Evolutionary conservation across 2,113 vertebrate species (phyloP).

Genomic region (Gambusia holbrooki): DNA sequence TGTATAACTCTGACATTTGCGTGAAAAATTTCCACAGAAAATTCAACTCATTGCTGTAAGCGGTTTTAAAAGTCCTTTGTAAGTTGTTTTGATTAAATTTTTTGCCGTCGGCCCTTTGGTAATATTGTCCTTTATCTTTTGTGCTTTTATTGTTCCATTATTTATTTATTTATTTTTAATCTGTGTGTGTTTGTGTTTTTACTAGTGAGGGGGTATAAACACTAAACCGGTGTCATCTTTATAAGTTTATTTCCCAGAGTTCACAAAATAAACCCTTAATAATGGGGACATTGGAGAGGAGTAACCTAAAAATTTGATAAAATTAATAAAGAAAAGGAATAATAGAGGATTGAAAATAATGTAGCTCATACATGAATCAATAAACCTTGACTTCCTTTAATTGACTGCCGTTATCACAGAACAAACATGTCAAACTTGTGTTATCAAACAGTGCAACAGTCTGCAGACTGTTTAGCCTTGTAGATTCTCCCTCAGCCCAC

Average conservation of each 20-base stretch:
- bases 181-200: neutral
- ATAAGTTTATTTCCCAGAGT: too few relatives aligned
- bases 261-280: too few relatives aligned
- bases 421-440: conserved; percentile 51
- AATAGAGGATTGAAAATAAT: neutral
- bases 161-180: neutral
- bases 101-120: neutral
- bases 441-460: conserved; percentile 48
- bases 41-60: conserved; percentile 43
- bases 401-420: conserved; percentile 19
- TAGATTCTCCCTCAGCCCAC: conserved; percentile 72
- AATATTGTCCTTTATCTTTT: neutral
- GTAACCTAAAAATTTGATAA: neutral
- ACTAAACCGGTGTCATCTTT: neutral
- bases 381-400: neutral
- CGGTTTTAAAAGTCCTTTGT: conserved; percentile 61
- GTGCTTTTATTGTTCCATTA: neutral
- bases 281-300: too few relatives aligned
- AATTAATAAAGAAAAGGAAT: neutral
- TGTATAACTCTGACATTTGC: too few relatives aligned
- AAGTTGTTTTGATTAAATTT: neutral
- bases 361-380: too few relatives aligned
- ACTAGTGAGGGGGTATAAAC: neutral
- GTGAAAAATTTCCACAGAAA: too few relatives aligned
- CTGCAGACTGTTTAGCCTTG: conserved; percentile 43